A percentile compares a stretch with the other conserved stretches of the same genome.
phyloP scores from a whole-genome alignment of 2,888 invertebrate genomes.

The Scelioninae gen. 2 region DNA sequence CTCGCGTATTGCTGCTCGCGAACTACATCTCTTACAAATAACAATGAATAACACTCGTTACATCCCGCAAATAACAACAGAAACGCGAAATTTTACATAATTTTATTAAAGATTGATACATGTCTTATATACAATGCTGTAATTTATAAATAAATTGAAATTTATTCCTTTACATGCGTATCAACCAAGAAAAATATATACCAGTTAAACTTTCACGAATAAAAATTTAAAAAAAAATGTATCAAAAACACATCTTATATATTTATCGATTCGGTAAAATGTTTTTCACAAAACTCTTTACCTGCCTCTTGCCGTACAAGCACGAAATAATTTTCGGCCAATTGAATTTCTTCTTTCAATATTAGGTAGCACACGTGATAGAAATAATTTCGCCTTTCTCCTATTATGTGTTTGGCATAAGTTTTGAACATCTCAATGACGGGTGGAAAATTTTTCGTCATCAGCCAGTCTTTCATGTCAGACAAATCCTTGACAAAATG shows the following conservation, averaged over 20 bases:
- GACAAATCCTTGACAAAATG: conserved; percentile 30
- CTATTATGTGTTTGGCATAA: conserved; percentile 5
- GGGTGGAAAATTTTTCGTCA: background rate
- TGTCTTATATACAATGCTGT: conserved; percentile 16
- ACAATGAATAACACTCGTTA: too few species aligned
- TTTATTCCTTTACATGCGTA: conserved; percentile 16
- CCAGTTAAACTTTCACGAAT: too few species aligned
- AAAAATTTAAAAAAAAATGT: background rate
- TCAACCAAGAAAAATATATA: conserved; percentile 29
- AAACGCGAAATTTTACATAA: background rate
- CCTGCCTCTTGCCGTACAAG: conserved; percentile 51
- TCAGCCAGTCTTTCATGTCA: conserved; percentile 17
- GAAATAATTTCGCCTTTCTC: conserved; percentile 24
- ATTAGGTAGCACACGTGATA: conserved; percentile 37
- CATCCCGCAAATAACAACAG: too few species aligned
- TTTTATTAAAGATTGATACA: conserved; percentile 24
- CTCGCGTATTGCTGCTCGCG: too few species aligned
- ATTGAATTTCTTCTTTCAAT: conserved; percentile 30
- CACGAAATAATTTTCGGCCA: conserved; percentile 41
- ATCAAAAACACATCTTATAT: background rate
- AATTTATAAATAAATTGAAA: conserved; percentile 9
- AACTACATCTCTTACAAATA: too few species aligned
- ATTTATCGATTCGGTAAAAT: conserved; percentile 21
- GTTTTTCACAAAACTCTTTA: conserved; percentile 51
- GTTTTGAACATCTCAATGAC: conserved; percentile 28